Evolutionary conservation across 2,797 vertebrate species (phyloP), one percentile per base, ranked within the genome.

Genomic region (Cirrhinus molitorella): DNA sequence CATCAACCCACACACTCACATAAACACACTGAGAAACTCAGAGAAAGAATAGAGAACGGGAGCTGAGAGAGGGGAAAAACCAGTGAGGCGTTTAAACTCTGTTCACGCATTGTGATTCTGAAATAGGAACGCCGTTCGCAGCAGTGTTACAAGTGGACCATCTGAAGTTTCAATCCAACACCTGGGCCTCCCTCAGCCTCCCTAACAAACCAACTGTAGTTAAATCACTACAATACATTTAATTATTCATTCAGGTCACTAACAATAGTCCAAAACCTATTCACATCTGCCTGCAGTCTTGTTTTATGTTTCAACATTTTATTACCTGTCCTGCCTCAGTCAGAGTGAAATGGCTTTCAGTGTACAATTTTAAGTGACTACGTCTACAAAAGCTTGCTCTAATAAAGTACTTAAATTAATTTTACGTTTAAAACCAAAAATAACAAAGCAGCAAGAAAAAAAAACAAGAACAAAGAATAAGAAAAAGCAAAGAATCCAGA

Each of bases 51-150:
- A 37, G 78, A 81, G 49, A 83, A 77, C 43, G 2, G 21, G 82
- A 19, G 25, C 31, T n/a, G 55, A 73, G 66, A 83, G 66, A 84
- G 80, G 85, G 72, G 79, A n/a, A 65, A 34, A 88, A 81, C 85
- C 86, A 89, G 68, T 90, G 87, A 88, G 79, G 88, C 88, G 55
- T 88, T 88, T 82, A 86, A 91, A 90, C 83, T 80, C 81, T 61
- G 72, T 81, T 83, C 84, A 85, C 34, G 79, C 73, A 85, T 82
- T 82, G 85, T 87, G 72, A 75, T 77, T 71, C 78, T 86, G 86
- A 79, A 74, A 63, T 83, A 47, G 23, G 53, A 37, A 68, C 28
- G 67, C 49, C 51, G n/a, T 89, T 89, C 67, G 73, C 80, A 61
- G 82, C 79, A 78, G 51, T 81, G 61, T 55, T 68, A 81, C 53